Evolutionary conservation across 2,888 invertebrate genomes (phyloP).

Genomic region (Thereva unica): DNA sequence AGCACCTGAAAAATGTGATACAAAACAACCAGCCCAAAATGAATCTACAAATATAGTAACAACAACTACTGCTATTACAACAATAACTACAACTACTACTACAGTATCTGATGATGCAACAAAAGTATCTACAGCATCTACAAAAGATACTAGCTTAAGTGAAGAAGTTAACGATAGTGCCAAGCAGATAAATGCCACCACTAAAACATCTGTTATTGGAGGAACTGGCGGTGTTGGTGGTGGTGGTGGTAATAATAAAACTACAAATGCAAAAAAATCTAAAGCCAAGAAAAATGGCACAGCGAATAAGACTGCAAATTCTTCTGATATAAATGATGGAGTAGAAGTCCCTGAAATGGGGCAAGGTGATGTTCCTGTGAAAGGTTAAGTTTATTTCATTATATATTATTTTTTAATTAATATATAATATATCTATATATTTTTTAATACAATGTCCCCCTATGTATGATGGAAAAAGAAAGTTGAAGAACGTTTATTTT

Average conservation of each 20-base stretch:
- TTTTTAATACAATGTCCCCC: constrained; percentile 7
- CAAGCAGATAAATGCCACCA: constrained; percentile 12
- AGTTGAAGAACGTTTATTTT: too few species aligned
- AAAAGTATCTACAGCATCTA: constrained; percentile 1
- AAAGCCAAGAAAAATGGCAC: constrained; percentile 37
- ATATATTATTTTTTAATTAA: background rate
- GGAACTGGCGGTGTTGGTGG: background rate
- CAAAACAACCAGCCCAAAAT: background rate
- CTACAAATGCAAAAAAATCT: constrained; percentile 25
- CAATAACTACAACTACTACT: constrained; percentile 3
- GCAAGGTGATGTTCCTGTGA: constrained; percentile 41
- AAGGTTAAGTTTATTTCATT: constrained; percentile 37
- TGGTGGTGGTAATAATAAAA: constrained; percentile 1
- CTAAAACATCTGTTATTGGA: constrained; percentile 9
- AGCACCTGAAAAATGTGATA: too few species aligned
- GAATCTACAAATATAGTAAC: constrained; percentile 6
- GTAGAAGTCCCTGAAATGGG: constrained; percentile 38
- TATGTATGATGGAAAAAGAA: too few species aligned
- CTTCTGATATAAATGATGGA: constrained; percentile 8
- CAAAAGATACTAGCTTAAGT: constrained; percentile 3
- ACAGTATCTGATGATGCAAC: constrained; percentile 24
- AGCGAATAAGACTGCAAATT: constrained; percentile 25
- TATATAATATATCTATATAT: background rate
- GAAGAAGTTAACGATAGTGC: constrained; percentile 29
- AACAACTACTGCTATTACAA: background rate